Evolutionary conservation across 2,888 invertebrate genomes (phyloP).

Genomic region (Polia nebulosa): DNA sequence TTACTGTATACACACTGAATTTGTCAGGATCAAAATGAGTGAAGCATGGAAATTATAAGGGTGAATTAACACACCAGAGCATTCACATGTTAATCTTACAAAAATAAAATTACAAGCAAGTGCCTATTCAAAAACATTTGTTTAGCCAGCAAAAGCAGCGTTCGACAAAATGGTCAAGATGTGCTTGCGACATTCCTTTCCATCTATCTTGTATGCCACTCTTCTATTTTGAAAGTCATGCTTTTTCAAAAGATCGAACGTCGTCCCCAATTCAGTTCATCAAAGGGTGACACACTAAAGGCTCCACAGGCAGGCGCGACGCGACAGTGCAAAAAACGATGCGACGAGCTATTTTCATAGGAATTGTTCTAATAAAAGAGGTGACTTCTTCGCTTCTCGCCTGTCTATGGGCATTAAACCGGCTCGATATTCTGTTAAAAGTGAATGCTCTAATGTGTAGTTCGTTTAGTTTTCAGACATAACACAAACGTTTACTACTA

Average conservation of each 20-base stretch:
- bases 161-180: neutral
- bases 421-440: constrained; percentile 4
- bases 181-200: neutral
- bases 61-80: constrained; percentile 23
- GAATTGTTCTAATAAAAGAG: neutral
- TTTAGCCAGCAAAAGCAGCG: neutral
- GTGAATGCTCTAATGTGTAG: constrained; percentile 17
- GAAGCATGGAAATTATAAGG: constrained; percentile 10
- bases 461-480: no score
- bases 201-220: neutral
- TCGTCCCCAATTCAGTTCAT: neutral
- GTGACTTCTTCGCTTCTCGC: neutral
- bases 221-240: neutral
- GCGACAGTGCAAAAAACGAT: neutral
- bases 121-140: neutral
- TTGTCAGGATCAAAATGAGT: constrained; percentile 27
- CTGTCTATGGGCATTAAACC: neutral
- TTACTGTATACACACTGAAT: constrained; percentile 78
- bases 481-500: constrained; percentile 26
- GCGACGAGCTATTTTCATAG: neutral
- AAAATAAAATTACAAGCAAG: neutral
- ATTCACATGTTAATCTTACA: neutral
- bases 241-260: neutral
- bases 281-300: neutral
- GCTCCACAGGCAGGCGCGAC: neutral